Percentiles rank a stretch among this genome's conserved stretches.
These are phyloP conservation scores for Chrosomus eos DNA, from an alignment of 2,797 vertebrate species.

Conservation along the genomic window DNA sequence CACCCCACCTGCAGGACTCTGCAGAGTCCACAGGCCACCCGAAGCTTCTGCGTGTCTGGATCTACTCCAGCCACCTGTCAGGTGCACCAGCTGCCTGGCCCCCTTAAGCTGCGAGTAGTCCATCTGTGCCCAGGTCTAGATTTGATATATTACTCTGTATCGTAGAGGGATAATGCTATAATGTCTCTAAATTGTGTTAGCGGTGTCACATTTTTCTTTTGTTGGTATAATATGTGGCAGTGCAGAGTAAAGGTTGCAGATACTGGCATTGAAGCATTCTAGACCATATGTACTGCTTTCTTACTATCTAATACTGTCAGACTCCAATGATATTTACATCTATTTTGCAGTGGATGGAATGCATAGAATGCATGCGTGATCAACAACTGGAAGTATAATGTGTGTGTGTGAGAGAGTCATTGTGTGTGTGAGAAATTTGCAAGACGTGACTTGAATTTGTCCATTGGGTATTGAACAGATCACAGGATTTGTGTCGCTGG, in stretches of 20 bases:
- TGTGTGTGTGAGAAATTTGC: too few relatives aligned
- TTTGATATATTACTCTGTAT: constrained; percentile 58
- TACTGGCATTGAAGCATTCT: background rate
- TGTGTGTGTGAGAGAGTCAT: too few relatives aligned
- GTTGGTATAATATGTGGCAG: constrained; percentile 4
- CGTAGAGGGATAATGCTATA: constrained; percentile 45
- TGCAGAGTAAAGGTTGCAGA: background rate
- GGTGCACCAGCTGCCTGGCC: constrained; percentile 71
- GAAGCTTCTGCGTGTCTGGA: constrained; percentile 62
- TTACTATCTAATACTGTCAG: background rate
- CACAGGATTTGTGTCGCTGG: background rate
- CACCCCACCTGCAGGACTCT: constrained; percentile 44
- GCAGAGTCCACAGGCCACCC: constrained; percentile 47
- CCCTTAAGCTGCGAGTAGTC: constrained; percentile 49
- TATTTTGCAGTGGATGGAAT: background rate
- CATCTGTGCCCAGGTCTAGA: constrained; percentile 55
- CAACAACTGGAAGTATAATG: background rate
- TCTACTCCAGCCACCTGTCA: constrained; percentile 67
- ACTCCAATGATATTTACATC: background rate
- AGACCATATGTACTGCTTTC: background rate
- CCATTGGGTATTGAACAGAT: background rate
- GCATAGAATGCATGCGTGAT: background rate
- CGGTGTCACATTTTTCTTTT: constrained; percentile 40
- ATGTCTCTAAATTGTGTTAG: constrained; percentile 45
- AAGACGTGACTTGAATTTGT: background rate